Evolutionary conservation across 1,140 invertebrate species (phyloP), one percentile per base, ranked within the genome.

Genomic region (Oryctes rhinoceros): DNA sequence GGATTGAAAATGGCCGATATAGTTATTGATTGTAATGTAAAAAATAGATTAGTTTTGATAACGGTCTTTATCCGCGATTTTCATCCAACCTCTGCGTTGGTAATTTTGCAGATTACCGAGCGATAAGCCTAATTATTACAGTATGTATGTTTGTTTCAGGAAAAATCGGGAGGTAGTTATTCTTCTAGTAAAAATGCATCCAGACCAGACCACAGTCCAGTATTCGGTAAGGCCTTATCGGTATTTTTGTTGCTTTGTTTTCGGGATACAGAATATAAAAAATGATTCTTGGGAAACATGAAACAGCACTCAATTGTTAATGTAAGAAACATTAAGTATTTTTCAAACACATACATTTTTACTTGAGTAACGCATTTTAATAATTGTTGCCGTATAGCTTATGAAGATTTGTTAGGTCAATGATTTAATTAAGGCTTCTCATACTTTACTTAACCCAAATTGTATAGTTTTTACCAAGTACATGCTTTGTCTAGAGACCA

Each of bases 131-230:
- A 35, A 74, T 74, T 78, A 37, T 82, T 88, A 85, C 87, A 86
- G 9, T 88, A 81, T n/a, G 49, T 53, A 53, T 53, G 4, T 90
- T 89, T 90, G 87, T 93, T 93, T 83, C 90, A 96, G 94, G 94
- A 95, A 90, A 96, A 96, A 88, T 92, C 92, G 84, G 92, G 91
- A 78, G 93, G 91, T 88, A 93, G 90, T 89, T 94, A 92, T 89
- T 86, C 88, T 85, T 83, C 91, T 86, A 92, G 90, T 81, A 96
- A 96, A 90, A 89, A 94, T 89, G 92, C 92, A 79, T 89, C 93
- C 79, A 92, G 94, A 87, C 92, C 94, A 83, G 94, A 96, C 87
- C 92, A 94, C 87, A 95, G 94, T 90, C 94, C 95, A 81, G 94
- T 95, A 82, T 96, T 95, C 88, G 94, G 95, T 96, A 89, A 95